Percentiles rank a stretch among this genome's conserved stretches.
phyloP scores from a whole-genome alignment of 1,140 invertebrate genomes.

The Delia radicum region DNA sequence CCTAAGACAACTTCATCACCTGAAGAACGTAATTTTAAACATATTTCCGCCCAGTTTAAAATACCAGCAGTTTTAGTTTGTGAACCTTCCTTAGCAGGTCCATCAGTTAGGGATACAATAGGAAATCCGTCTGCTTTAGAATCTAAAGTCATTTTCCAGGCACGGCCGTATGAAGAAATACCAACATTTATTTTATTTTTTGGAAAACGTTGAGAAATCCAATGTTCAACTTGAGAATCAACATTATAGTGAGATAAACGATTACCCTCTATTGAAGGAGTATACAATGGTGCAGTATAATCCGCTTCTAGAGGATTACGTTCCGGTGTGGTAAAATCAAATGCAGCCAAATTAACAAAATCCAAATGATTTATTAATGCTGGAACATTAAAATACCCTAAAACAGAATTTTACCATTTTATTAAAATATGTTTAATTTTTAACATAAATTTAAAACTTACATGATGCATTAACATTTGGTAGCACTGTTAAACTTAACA shows the following conservation, averaged over 20 bases:
- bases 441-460: constrained; percentile 53
- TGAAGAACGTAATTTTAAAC: constrained; percentile 63
- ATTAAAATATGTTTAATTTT: neutral
- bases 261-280: constrained; percentile 60
- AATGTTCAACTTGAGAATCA: constrained; percentile 64
- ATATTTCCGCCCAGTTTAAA: constrained; percentile 80
- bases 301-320: constrained; percentile 75
- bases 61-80: constrained; percentile 73
- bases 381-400: constrained; percentile 77
- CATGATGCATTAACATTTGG: constrained; percentile 75
- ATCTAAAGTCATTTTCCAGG: constrained; percentile 75
- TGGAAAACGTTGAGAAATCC: constrained; percentile 66
- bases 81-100: constrained; percentile 63
- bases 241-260: constrained; percentile 67
- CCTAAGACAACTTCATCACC: constrained; percentile 63
- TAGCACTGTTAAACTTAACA: constrained; percentile 68
- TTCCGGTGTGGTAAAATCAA: constrained; percentile 75
- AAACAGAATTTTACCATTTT: constrained; percentile 16
- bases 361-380: constrained; percentile 73
- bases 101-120: constrained; percentile 64
- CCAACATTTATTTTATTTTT: constrained; percentile 78
- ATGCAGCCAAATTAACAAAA: constrained; percentile 75
- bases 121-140: constrained; percentile 73
- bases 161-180: constrained; percentile 77
- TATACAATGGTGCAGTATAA: constrained; percentile 69